Conservation (phyloP, 1,140 invertebrate genomes). For the Planococcus citri region DNA sequence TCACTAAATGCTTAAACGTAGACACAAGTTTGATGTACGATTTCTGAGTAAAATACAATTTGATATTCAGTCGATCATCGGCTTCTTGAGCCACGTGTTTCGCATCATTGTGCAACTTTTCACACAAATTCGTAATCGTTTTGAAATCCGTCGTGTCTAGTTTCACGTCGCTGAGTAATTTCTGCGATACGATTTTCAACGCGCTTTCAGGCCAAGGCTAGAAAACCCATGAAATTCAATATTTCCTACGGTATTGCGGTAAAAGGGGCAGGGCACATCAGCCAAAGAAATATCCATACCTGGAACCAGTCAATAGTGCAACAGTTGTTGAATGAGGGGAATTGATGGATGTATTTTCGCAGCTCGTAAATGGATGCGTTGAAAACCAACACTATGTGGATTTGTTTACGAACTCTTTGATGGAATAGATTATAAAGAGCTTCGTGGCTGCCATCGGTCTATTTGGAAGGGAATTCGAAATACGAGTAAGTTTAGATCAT, state of each 20-base stretch:
- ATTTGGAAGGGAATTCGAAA: constrained; percentile 24
- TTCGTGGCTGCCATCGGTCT: constrained; percentile 78
- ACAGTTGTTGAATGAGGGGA: constrained; percentile 88
- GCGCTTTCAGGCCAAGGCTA: constrained; percentile 89
- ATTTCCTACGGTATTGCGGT: too few relatives aligned
- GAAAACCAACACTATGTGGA: constrained; percentile 87
- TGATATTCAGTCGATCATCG: constrained; percentile 51
- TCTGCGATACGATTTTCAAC: constrained; percentile 73
- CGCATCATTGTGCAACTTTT: constrained; percentile 79
- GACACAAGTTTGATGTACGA: constrained; percentile 87
- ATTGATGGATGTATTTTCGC: constrained; percentile 76
- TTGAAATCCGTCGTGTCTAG: constrained; percentile 53
- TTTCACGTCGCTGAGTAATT: constrained; percentile 77
- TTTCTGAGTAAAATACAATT: constrained; percentile 87
- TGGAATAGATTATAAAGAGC: constrained; percentile 91
- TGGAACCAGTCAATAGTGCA: constrained; percentile 98
- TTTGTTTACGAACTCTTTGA: constrained; percentile 74
- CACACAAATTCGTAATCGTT: constrained; percentile 73
- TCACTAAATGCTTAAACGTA: constrained; percentile 74
- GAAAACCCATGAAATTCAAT: constrained; percentile 20
- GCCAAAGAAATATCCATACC: too few relatives aligned
- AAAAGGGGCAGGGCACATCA: too few relatives aligned
- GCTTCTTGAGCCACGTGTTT: constrained; percentile 62
- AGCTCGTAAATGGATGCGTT: constrained; percentile 79
- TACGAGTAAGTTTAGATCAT: constrained; percentile 13